Percentiles rank a stretch among this genome's conserved stretches.
phyloP scores from a whole-genome alignment of 1,140 invertebrate genomes.

The Papilio xuthus region DNA sequence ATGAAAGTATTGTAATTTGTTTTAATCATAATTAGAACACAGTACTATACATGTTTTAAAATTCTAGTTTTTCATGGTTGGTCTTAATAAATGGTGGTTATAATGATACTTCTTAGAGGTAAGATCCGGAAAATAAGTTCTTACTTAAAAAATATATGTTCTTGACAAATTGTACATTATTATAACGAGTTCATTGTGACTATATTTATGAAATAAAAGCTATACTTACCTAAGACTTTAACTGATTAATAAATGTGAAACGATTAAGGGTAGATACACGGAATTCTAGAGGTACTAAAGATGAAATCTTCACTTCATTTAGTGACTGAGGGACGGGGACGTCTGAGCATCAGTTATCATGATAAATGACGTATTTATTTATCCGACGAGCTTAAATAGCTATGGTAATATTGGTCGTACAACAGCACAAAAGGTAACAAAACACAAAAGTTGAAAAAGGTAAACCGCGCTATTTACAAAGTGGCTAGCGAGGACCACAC shows the following conservation, averaged over 20 bases:
- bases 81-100: too few species aligned
- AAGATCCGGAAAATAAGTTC: too few species aligned
- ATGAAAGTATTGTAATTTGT: not conserved
- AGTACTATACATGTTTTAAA: not conserved
- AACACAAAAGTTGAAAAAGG: slow-evolving; percentile 82
- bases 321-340: slow-evolving; percentile 62
- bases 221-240: not conserved
- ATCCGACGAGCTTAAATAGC: slow-evolving; percentile 81
- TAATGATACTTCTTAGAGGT: too few species aligned
- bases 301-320: slow-evolving; percentile 76
- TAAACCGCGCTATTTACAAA: slow-evolving; percentile 82
- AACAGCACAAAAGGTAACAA: slow-evolving; percentile 82
- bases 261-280: slow-evolving; percentile 72
- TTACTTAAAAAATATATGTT: too few species aligned
- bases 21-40: not conserved
- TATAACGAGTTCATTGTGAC: too few species aligned
- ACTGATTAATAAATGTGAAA: slow-evolving; percentile 45
- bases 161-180: too few species aligned
- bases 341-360: slow-evolving; percentile 78
- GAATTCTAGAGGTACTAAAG: slow-evolving; percentile 66
- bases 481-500: slow-evolving; percentile 81
- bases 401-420: slow-evolving; percentile 81
- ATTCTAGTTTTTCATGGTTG: too few species aligned
- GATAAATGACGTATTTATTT: slow-evolving; percentile 82
- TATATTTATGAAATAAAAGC: not conserved